Percentiles rank a stretch among this genome's conserved stretches.
Conservation (phyloP, 1,140 invertebrate species). For the Acyrthosiphon pisum region DNA sequence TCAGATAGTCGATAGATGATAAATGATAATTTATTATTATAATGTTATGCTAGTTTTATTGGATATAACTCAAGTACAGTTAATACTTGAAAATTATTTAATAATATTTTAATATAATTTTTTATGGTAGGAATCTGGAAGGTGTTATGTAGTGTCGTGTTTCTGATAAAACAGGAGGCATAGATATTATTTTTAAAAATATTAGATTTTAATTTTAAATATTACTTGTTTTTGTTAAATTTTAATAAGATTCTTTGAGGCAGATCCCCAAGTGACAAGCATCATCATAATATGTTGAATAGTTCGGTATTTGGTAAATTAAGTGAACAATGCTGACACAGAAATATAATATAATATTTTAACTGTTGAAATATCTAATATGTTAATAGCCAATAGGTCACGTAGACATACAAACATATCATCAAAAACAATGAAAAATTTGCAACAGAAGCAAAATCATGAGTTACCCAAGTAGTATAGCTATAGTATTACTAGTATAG, state of each 20-base stretch:
- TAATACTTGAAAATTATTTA: too few species aligned
- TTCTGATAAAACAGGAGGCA: background rate
- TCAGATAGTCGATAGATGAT: too few species aligned
- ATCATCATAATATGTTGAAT: background rate
- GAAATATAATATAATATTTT: background rate
- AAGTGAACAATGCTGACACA: background rate
- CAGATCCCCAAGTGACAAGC: background rate
- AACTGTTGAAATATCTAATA: background rate
- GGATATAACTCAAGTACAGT: too few species aligned
- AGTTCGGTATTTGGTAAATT: background rate
- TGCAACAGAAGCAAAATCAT: background rate
- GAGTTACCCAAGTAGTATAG: background rate
- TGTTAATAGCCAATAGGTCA: background rate
- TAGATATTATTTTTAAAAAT: background rate
- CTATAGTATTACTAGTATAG: background rate
- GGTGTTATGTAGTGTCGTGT: too few species aligned
- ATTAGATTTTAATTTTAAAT: background rate
- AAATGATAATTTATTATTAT: too few species aligned
- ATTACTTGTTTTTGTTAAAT: background rate
- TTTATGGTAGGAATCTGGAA: too few species aligned
- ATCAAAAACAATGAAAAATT: background rate
- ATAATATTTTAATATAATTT: too few species aligned
- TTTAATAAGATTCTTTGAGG: background rate
- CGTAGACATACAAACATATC: background rate
- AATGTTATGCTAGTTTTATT: too few species aligned